Conservation (phyloP, 2,888 invertebrate species). For the Prosopocoilus inquinatus region DNA sequence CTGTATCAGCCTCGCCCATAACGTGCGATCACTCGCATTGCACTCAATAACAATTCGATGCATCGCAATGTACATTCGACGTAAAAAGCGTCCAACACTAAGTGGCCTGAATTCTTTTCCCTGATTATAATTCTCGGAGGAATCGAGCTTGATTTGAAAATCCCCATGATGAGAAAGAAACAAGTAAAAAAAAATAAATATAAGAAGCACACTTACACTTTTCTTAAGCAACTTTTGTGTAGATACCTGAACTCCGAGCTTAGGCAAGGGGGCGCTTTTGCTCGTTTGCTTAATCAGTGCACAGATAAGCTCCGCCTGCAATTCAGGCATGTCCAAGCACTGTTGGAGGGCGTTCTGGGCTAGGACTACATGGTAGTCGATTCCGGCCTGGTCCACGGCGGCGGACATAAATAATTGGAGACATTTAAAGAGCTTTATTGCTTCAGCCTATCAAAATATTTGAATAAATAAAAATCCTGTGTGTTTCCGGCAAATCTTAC, state of each 20-base stretch:
- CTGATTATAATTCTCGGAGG: constrained; percentile 11
- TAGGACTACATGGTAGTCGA: constrained; percentile 95
- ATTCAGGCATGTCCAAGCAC: constrained; percentile 83
- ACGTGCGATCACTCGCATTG: too few species aligned
- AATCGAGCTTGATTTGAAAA: constrained; percentile 8
- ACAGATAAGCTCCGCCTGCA: constrained; percentile 92
- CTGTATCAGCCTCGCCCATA: too few species aligned
- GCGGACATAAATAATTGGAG: constrained; percentile 96
- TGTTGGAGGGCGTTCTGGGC: constrained; percentile 95
- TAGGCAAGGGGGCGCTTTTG: constrained; percentile 71
- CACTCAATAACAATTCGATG: too few species aligned
- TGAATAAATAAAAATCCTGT: neutral
- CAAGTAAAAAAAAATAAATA: constrained; percentile 35
- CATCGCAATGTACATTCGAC: too few species aligned
- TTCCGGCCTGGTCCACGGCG: constrained; percentile 90
- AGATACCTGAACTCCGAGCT: constrained; percentile 59
- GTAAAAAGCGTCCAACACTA: too few species aligned
- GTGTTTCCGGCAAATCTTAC: too few species aligned
- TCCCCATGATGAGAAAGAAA: neutral
- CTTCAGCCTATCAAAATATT: constrained; percentile 61
- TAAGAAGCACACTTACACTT: constrained; percentile 64
- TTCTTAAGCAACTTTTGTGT: constrained; percentile 55
- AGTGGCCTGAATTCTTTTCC: too few species aligned
- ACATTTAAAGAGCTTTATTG: constrained; percentile 93
- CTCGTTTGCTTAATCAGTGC: constrained; percentile 91